Evolutionary conservation across 2,888 invertebrate species (phyloP).

Genomic region (Caenorhabditis doughertyi): DNA sequence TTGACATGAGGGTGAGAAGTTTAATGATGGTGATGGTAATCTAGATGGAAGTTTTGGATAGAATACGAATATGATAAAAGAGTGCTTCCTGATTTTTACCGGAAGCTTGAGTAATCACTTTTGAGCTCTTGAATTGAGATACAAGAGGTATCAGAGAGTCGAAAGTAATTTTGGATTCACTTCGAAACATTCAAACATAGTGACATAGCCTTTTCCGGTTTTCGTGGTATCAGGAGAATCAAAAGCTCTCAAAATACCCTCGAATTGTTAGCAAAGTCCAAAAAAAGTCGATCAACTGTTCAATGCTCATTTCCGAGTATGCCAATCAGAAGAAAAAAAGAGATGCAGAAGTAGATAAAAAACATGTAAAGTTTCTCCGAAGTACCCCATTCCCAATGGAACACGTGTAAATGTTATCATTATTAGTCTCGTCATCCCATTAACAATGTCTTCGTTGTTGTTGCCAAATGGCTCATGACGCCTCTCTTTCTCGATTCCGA

Average conservation of each 20-base stretch:
- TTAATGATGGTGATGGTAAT: slow-evolving; percentile 20
- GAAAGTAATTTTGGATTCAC: no score
- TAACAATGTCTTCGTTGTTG: background rate
- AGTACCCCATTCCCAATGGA: slow-evolving; percentile 6
- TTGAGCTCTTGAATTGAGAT: no score
- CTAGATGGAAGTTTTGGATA: background rate
- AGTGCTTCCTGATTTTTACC: no score
- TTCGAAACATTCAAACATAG: no score
- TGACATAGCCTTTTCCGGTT: no score
- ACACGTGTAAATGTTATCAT: slow-evolving; percentile 11
- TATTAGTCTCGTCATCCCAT: slow-evolving; percentile 6
- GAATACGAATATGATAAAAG: background rate
- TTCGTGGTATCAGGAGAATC: no score
- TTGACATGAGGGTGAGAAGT: slow-evolving; percentile 40
- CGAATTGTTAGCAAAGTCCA: background rate
- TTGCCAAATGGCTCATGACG: background rate
- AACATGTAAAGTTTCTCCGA: background rate
- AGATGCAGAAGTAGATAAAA: background rate
- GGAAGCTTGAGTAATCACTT: no score
- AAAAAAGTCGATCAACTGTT: background rate
- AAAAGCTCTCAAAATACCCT: background rate
- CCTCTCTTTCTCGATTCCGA: background rate
- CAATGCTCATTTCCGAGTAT: background rate
- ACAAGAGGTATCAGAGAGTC: no score
- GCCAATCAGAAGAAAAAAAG: no score